These are phyloP conservation scores for Ciconia boyciana DNA, from an alignment of 2,113 vertebrate species.

Conservation along the genomic window DNA sequence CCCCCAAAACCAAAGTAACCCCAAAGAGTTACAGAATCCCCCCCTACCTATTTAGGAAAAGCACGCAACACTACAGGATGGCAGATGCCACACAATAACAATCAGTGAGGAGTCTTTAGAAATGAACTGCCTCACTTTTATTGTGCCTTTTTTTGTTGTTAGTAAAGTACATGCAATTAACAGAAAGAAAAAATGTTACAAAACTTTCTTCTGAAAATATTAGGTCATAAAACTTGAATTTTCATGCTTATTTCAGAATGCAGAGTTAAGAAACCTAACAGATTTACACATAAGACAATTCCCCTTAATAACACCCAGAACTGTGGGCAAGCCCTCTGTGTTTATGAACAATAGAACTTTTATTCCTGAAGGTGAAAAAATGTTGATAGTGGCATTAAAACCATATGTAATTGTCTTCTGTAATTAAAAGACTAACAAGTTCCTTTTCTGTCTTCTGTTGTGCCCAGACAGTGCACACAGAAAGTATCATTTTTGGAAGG, in stretches of 20 bases:
- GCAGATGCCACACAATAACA: not conserved
- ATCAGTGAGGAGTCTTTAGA: not conserved
- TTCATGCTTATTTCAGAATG: not conserved
- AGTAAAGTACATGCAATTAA: not conserved
- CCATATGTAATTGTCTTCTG: not conserved
- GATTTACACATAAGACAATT: not conserved
- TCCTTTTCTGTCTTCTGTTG: not conserved
- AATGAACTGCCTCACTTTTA: not conserved
- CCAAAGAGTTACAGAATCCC: not conserved
- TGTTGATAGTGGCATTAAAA: not conserved
- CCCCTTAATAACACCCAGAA: not conserved
- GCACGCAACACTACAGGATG: not conserved
- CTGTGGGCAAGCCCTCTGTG: not conserved
- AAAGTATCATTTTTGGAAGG: conserved; percentile 6
- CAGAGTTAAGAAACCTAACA: not conserved
- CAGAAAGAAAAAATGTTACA: not conserved
- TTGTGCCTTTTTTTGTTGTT: not conserved
- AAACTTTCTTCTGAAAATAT: not conserved
- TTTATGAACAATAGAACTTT: not conserved
- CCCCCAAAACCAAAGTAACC: not conserved
- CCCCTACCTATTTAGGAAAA: not conserved
- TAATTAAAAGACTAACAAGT: conserved; percentile 17
- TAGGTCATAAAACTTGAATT: not conserved
- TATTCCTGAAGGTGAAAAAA: conserved; percentile 2
- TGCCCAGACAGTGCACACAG: not conserved